Conservation (phyloP, 2,888 invertebrate genomes). For the Automeris io region DNA sequence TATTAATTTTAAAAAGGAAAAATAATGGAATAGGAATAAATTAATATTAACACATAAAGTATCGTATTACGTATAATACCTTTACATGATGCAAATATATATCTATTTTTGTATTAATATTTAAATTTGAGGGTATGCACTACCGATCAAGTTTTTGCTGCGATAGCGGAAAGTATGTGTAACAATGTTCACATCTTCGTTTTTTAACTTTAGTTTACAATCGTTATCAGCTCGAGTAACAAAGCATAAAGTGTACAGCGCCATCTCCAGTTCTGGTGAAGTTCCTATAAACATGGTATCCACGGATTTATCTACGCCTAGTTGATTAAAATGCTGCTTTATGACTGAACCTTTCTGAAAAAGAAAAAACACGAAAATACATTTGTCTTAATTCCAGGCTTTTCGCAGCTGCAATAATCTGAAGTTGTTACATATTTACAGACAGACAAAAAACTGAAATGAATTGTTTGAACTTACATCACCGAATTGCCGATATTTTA, state of each 20-base stretch:
- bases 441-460: too few species aligned
- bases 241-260: constrained; percentile 92
- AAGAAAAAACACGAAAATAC: constrained; percentile 11
- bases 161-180: constrained; percentile 85
- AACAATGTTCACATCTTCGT: constrained; percentile 82
- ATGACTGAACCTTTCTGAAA: constrained; percentile 86
- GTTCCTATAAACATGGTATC: constrained; percentile 88
- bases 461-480: constrained; percentile 75
- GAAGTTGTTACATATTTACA: too few species aligned
- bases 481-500: constrained; percentile 82
- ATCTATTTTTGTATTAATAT: too few species aligned
- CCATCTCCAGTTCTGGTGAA: constrained; percentile 94
- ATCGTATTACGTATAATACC: too few species aligned
- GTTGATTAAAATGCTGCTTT: constrained; percentile 84
- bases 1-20: too few species aligned
- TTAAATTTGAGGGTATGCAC: constrained; percentile 84
- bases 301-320: constrained; percentile 85
- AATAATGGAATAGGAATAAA: too few species aligned
- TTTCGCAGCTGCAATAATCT: too few species aligned
- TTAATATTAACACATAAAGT: too few species aligned
- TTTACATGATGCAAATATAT: too few species aligned
- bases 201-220: constrained; percentile 85
- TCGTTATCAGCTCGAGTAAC: constrained; percentile 83
- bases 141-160: constrained; percentile 87
- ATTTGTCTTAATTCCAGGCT: too few species aligned